These are phyloP conservation scores for Stylophora pistillata DNA, from an alignment of 64 coral and sea anemone species.

Conservation along the genomic window DNA sequence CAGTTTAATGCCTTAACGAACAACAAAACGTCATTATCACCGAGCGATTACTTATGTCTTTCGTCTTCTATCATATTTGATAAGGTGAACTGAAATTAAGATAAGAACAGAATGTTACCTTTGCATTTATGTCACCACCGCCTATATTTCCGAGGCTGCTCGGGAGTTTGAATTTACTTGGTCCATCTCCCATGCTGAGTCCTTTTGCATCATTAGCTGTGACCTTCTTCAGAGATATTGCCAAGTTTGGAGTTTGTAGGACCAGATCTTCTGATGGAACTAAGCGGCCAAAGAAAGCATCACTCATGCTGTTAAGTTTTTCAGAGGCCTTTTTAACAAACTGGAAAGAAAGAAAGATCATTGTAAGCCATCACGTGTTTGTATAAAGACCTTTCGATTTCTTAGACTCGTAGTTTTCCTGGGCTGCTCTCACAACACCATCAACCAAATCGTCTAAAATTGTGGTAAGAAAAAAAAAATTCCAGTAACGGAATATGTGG, in stretches of 20 bases:
- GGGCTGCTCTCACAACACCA: no score
- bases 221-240: conserved; percentile 10
- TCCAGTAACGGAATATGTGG: no score
- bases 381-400: neutral
- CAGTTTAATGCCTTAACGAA: no score
- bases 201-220: conserved; percentile 7
- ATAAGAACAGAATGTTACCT: neutral
- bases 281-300: conserved; percentile 21
- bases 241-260: neutral
- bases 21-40: no score
- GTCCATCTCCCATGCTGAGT: conserved; percentile 19
- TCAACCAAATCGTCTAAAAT: no score
- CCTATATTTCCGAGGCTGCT: neutral
- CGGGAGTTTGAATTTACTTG: neutral
- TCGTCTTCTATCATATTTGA: no score
- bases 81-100: no score
- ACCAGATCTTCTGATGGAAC: neutral
- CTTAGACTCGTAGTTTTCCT: neutral
- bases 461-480: no score
- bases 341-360: neutral
- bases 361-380: neutral
- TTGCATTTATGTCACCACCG: conserved; percentile 5
- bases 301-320: neutral
- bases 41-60: no score
- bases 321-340: conserved; percentile 1